Evolutionary conservation across 2,797 vertebrate species (phyloP).

Genomic region (Lithobates sylvaticus): DNA sequence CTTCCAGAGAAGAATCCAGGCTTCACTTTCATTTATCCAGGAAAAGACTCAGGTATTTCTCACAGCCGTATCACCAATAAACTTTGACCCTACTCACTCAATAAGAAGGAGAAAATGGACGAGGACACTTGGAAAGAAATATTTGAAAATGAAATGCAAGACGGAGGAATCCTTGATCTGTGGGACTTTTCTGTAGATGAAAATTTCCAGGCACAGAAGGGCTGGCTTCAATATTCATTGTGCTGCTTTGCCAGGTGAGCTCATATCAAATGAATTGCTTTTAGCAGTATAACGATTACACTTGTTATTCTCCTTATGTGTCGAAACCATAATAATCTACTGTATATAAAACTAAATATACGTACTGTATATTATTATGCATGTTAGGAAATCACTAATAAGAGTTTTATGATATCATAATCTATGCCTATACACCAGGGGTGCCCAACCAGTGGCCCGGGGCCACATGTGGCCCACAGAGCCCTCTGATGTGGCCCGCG

Average conservation of each 20-base stretch:
- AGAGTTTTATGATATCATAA: too few relatives aligned
- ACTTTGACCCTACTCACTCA: background rate
- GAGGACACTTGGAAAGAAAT: slow-evolving; percentile 8
- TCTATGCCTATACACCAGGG: too few relatives aligned
- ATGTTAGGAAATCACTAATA: too few relatives aligned
- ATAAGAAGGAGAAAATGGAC: slow-evolving; percentile 17
- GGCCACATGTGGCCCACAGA: too few relatives aligned
- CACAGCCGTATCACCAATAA: background rate
- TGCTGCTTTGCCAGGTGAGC: slow-evolving; percentile 26
- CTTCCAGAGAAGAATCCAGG: too few relatives aligned
- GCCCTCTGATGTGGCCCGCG: too few relatives aligned
- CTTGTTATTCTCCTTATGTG: too few relatives aligned
- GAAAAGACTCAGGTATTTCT: background rate
- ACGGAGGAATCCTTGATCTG: background rate
- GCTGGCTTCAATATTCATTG: slow-evolving; percentile 3
- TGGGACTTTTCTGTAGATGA: slow-evolving; percentile 36
- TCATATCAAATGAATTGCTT: background rate
- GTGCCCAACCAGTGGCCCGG: too few relatives aligned
- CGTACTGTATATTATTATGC: too few relatives aligned
- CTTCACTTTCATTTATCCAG: too few relatives aligned
- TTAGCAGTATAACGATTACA: background rate
- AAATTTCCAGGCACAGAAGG: background rate
- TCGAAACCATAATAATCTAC: too few relatives aligned
- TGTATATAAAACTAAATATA: too few relatives aligned
- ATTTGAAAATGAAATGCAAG: slow-evolving; percentile 23